A percentile compares a stretch with the other conserved stretches of the same genome.
Conservation (phyloP, 2,113 vertebrate species). For the Micromys minutus region DNA sequence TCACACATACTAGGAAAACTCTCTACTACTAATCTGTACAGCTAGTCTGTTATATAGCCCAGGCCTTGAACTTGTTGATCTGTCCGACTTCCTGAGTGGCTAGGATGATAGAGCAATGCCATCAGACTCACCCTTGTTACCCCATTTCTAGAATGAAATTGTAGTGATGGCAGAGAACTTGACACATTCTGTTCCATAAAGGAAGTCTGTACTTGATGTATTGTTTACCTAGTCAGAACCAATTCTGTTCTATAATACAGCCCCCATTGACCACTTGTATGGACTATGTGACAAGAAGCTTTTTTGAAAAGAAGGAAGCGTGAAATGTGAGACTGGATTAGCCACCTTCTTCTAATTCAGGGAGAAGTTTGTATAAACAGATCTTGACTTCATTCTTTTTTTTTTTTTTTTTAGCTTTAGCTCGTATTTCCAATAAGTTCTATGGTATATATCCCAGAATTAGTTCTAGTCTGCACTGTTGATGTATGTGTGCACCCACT, state of each 20-base stretch:
- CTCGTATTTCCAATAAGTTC: constrained; percentile 34
- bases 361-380: background rate
- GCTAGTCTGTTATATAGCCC: background rate
- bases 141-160: background rate
- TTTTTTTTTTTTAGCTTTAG: background rate
- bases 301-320: background rate
- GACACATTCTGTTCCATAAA: background rate
- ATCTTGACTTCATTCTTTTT: constrained; percentile 11
- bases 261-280: background rate
- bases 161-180: background rate
- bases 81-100: background rate
- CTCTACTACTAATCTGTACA: background rate
- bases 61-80: background rate
- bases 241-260: background rate
- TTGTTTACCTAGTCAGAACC: background rate
- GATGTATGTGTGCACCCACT: background rate
- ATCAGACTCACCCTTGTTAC: background rate
- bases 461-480: constrained; percentile 40
- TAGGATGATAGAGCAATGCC: background rate
- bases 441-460: constrained; percentile 32
- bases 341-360: background rate
- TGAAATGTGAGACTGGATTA: background rate
- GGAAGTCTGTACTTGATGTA: background rate
- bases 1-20: background rate
- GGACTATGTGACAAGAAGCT: background rate